Base-by-base conservation (phyloP, 2,113 vertebrate genomes). In the Todiramphus saurophagus region DNA sequence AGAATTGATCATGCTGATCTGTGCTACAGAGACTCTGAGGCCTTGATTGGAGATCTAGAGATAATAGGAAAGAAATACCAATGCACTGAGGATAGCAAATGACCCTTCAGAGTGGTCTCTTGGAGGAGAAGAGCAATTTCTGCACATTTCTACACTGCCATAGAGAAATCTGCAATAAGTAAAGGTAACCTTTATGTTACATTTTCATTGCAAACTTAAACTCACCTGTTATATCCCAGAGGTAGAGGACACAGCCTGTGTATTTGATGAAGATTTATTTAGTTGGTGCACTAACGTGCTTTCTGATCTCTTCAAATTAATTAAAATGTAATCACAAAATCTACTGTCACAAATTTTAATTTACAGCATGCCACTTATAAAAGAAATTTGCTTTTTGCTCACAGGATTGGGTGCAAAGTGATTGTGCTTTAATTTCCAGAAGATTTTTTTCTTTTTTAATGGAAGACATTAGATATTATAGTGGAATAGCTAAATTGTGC, bases 251-350 rank as follows among this genome's bases (percentile, higher is more conserved):
- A 59, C 55, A 84, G 55, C 16, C 77, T 63, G 28, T 58, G 56
- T 37, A 31, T 66, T 35, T 76, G 39, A 62, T 58, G 62, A 51
- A 74, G 82, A 76, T 58, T 69, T 60, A 53, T 68, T 92, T 43
- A 59, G 19, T n/a, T 80, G 13, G 27, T 60, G 48, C 35, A 20
- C 27, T 35, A 53, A 46, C 33, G 28, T 0, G 5, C 28, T 87
- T 89, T 44, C 78, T 76, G 21, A 87, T 87, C 24, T 19, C 64
- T 81, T 50, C 48, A 35, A 44, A n/a, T 66, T 84, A 87, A 94
- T 92, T 84, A 72, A 91, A 84, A 59, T 8, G 39, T 66, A 92
- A 56, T 93, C 77, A 62, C 51, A 89, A 89, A 87, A 50, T 44
- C 62, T 55, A 41, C 68, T 68, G 69, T 37, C 62, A 33, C 43